phyloP scores from a whole-genome alignment of 1,140 invertebrate species.

The Nixonia krombeini region DNA sequence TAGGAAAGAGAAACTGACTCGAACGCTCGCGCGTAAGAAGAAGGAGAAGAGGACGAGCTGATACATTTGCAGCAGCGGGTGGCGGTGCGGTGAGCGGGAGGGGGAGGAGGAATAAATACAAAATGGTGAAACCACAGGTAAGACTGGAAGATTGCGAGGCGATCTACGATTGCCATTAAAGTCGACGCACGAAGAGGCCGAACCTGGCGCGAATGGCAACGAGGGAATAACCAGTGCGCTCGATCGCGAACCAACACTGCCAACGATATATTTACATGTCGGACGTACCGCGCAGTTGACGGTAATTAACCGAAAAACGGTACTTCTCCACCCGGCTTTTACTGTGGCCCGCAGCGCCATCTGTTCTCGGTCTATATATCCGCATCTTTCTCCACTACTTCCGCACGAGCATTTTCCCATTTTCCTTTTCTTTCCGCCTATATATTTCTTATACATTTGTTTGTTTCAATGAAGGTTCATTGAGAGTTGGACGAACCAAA shows the following conservation, averaged over 20 bases:
- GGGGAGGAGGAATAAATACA: background rate
- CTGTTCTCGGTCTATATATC: too few species aligned
- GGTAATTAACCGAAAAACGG: background rate
- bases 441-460: too few species aligned
- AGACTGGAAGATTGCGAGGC: slow-evolving; percentile 1
- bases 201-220: background rate
- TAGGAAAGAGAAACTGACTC: too few species aligned
- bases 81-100: background rate
- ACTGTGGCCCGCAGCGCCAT: too few species aligned
- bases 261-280: background rate
- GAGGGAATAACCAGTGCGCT: background rate
- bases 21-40: too few species aligned
- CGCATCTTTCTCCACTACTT: too few species aligned
- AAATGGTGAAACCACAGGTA: background rate
- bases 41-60: background rate
- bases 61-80: too few species aligned
- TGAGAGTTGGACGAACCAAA: too few species aligned
- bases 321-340: too few species aligned
- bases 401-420: too few species aligned
- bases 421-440: too few species aligned
- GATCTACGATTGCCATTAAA: slow-evolving; percentile 1
- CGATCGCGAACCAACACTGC: background rate
- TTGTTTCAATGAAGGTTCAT: too few species aligned
- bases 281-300: background rate
- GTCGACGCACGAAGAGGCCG: background rate